Evolutionary conservation across 2,888 invertebrate genomes (phyloP), one percentile per base, ranked within the genome.

Genomic region (Chymomyza fuscimana): DNA sequence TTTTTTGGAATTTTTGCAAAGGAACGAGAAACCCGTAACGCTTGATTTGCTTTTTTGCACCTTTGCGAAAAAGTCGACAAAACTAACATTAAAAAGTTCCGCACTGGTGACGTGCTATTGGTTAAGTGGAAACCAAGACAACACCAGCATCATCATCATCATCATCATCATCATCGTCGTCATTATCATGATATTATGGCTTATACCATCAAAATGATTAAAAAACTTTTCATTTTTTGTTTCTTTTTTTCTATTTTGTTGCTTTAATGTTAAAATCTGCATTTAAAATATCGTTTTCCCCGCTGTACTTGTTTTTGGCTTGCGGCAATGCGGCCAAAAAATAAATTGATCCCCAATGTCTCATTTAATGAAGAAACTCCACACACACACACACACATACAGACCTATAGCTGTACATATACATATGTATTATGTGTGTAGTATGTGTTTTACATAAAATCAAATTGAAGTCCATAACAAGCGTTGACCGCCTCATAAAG

Each of bases 401-500:
- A 63, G 0, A 46, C 5, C 7, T 36, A 36, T 25, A 25, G 3
- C 25, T 36, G 7, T 36, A 36, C 36, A 36, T 36, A 36, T n/a
- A n/a, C n/a, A n/a, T 7, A 36, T 36, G 36, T 36, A 36, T 25
- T 46, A 46, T 46, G 40, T 46, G 56, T 19, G n/a, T 56, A 9
- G 51, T 51, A 16, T 32, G n/a, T 51, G 16, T 73, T 70, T 67
- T 76, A 74, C 19, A 16, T 78, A 80, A 86, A 87, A 89, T 89
- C 86, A 82, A 85, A 89, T 89, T 90, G 84, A 84, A 89, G 86
- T 83, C 83, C 87, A 87, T 89, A 91, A 90, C 89, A 87, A 87
- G 86, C 87, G 81, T 74, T 87, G 86, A 82, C 87, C 86, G 87
- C 84, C 87, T 90, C 90, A 90, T 90, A 91, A 91, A 90, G 91